Conservation (phyloP, 2,113 vertebrate species). For the Casuarius casuarius region DNA sequence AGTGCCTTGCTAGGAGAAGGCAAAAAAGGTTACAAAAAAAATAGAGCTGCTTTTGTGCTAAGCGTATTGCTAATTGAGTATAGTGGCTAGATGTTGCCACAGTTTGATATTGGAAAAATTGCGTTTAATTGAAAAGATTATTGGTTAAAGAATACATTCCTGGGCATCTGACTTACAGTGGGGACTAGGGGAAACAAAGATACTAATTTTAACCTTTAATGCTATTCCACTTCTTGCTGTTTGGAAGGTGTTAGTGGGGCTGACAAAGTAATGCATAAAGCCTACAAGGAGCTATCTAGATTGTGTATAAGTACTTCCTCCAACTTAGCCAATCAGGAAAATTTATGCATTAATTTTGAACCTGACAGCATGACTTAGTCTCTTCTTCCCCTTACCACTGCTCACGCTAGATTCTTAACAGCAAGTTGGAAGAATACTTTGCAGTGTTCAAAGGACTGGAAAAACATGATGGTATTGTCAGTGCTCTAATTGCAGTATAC, state of each 20-base stretch:
- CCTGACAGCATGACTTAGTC: not conserved
- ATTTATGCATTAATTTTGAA: not conserved
- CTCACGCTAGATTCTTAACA: not conserved
- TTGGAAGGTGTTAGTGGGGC: not conserved
- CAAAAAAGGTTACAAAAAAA: not conserved
- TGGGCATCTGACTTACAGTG: not conserved
- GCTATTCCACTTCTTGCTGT: not conserved
- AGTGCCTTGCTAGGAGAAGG: not conserved
- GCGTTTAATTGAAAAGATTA: not conserved
- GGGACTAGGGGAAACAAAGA: not conserved
- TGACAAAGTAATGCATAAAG: not conserved
- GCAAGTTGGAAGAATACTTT: not conserved
- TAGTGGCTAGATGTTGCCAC: not conserved
- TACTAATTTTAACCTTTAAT: not conserved
- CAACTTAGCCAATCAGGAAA: not conserved
- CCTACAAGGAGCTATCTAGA: not conserved
- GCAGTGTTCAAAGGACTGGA: not conserved
- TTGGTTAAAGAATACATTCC: not conserved
- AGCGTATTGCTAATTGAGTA: not conserved
- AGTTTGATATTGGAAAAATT: not conserved
- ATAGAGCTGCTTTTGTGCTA: not conserved
- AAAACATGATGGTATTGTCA: not conserved
- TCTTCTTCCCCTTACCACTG: not conserved
- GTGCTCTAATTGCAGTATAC: not conserved
- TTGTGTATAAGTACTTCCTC: not conserved